Evolutionary conservation across 2,113 vertebrate species (phyloP), one percentile per base, ranked within the genome.

Genomic region (Malurus melanocephalus): DNA sequence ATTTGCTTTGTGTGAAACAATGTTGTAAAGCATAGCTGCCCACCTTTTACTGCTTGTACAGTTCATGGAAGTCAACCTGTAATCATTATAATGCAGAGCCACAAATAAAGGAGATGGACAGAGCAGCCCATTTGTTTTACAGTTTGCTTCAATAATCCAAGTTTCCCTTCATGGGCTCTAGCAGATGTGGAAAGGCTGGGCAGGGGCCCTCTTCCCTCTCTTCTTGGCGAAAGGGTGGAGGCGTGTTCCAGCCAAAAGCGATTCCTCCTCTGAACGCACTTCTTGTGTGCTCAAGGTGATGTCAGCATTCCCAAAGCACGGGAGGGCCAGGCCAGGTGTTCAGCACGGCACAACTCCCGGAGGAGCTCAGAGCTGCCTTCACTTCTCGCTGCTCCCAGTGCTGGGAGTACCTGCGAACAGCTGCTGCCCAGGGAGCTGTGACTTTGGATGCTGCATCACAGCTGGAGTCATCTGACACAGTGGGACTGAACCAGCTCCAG

Each of bases 91-190:
- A 61, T 16, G 93, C 95, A 95, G 94, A 97, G 96, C 92, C 62
- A 49, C 95, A 96, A 97, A 98, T 97, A 98, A 97, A 97, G 93
- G 91, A 96, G 95, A 96, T 85, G 97, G 95, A 96, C 88, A 56
- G 5, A 72, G 82, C 28, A 72, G 94, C 92, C 85, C 89, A 2
- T 43, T 88, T 85, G 94, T 88, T 95, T 89, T 33, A 94, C 78
- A 81, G 73, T 94, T 92, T 90, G 66, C 80, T 79, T 94, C 65
- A 38, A 22, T 95, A 30, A 85, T 69, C 59, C 21, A 2, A 24
- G 38, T 33, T 60, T 75, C 55, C 26, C 30, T 52, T n/a, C 21
- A 2, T 24, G 67, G 67, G 66, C 83, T 66, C 57, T 48, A 53
- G 18, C n/a, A 53, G 38, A 40, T 1, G 11, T 32, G 79, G 32